phyloP scores from a whole-genome alignment of 2,888 invertebrate species.

The Sussaba pulchella region DNA sequence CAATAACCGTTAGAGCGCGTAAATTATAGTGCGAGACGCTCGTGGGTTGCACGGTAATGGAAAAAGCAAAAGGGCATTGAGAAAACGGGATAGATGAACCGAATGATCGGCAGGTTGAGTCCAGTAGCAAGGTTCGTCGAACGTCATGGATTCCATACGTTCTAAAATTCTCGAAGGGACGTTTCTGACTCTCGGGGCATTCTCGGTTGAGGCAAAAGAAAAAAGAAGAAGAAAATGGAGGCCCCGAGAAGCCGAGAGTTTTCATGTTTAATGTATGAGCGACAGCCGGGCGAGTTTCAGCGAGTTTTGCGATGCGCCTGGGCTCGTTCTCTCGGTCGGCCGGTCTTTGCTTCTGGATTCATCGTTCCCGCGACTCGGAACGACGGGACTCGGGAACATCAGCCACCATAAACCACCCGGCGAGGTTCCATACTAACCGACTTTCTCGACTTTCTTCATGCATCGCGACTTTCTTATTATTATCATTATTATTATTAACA shows the following conservation, averaged over 20 bases:
- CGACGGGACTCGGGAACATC: slow-evolving; percentile 18
- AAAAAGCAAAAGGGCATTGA: too few species aligned
- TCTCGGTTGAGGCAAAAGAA: slow-evolving; percentile 66
- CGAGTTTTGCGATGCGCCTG: slow-evolving; percentile 44
- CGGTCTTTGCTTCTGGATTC: slow-evolving; percentile 16
- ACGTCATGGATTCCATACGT: not conserved
- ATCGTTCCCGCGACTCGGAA: slow-evolving; percentile 27
- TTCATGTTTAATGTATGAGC: slow-evolving; percentile 80
- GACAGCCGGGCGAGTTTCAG: slow-evolving; percentile 48
- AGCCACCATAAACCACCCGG: slow-evolving; percentile 44
- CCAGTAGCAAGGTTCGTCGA: slow-evolving; percentile 1
- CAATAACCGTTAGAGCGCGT: too few species aligned
- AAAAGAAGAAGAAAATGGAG: too few species aligned
- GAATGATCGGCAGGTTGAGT: slow-evolving; percentile 4
- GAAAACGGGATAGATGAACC: slow-evolving; percentile 1
- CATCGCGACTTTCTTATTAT: slow-evolving; percentile 28
- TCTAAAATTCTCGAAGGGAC: slow-evolving; percentile 53
- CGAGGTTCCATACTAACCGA: slow-evolving; percentile 26
- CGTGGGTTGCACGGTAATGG: too few species aligned
- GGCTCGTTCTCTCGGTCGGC: too few species aligned
- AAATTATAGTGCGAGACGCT: too few species aligned
- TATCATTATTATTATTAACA: too few species aligned
- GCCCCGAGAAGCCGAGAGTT: slow-evolving; percentile 74
- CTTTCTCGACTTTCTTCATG: slow-evolving; percentile 46
- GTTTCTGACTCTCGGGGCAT: slow-evolving; percentile 64